A percentile compares a stretch with the other conserved stretches of the same genome.
These are phyloP conservation scores for Hexactinellida sp. DNA, from an alignment of 37 sponge, comb jelly and placozoan species.

Conservation along the genomic window DNA sequence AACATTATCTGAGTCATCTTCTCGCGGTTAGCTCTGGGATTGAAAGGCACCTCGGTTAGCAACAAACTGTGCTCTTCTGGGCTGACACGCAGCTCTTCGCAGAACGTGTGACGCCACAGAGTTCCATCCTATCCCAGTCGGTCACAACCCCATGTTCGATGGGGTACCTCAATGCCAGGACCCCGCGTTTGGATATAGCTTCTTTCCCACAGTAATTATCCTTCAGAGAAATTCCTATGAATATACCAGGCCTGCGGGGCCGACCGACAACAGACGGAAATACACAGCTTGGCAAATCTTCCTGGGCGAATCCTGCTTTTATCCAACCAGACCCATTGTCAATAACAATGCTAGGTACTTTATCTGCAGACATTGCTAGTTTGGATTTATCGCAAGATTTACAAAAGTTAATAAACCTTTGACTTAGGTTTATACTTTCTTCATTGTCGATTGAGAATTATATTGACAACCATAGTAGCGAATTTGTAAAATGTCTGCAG, in stretches of 20 bases:
- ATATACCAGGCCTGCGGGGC: background rate
- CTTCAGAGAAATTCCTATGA: slow-evolving; percentile 11
- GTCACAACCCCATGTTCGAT: slow-evolving; percentile 20
- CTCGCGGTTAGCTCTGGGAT: slow-evolving; percentile 38
- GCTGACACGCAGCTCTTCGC: slow-evolving; percentile 26
- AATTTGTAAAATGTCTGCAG: slow-evolving; percentile 20
- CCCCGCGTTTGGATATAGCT: slow-evolving; percentile 9
- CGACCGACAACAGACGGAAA: slow-evolving; percentile 16
- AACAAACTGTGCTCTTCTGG: slow-evolving; percentile 35
- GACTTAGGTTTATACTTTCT: no score
- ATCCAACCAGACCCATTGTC: slow-evolving; percentile 23
- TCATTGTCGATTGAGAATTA: no score
- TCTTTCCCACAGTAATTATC: slow-evolving; percentile 11
- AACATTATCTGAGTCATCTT: slow-evolving; percentile 51
- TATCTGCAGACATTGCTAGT: slow-evolving; percentile 22
- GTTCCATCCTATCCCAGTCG: slow-evolving; percentile 25
- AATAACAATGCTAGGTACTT: slow-evolving; percentile 21
- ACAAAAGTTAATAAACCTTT: no score
- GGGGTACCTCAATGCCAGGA: slow-evolving; percentile 19
- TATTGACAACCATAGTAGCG: no score
- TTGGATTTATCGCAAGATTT: no score
- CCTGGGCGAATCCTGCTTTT: slow-evolving; percentile 8
- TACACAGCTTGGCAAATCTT: background rate
- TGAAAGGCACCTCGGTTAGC: slow-evolving; percentile 16
- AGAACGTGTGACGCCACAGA: slow-evolving; percentile 37